Base-by-base conservation (phyloP, 2,888 invertebrate species). In the Drosophila kokeensis region DNA sequence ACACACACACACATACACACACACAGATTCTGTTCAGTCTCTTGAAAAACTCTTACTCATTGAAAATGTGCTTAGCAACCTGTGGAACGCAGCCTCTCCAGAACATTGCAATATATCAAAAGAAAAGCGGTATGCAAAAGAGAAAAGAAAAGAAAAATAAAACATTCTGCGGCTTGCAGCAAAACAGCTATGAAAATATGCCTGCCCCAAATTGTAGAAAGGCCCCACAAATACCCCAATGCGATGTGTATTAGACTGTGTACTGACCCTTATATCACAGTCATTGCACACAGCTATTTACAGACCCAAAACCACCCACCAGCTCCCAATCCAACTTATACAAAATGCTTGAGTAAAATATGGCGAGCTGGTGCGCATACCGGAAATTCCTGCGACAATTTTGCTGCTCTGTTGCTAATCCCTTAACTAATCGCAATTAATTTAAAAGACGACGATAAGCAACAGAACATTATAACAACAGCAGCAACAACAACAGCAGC, bases 381-480 rank as follows among this genome's bases (percentile, higher is more conserved):
- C 91, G 90, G 89, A 91, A 91, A 87, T 89, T 87, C 87, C 90
- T 79, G 82, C 90, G 88, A 91, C 87, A 88, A 83, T 82, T 86
- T 88, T 82, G 88, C 75, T 86, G 79, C 83, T 81, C 81, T 61
- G 79, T 83, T 81, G 87, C 87, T 91, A 92, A 91, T 90, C 89
- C 87, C 85, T 83, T 90, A 82, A 90, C 89, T 90, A 91, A 90
- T 86, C 80, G 87, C 92, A 91, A 91, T 91, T 91, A 91, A 91
- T 91, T 91, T 90, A 90, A 91, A 88, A 69, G 84, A 87, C 87
- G 88, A 89, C 85, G 87, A 89, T 85, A 87, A 87, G 84, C 87
- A 88, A 81, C 84, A 83, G 72, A 82, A 73, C 81, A 81, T 69
- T 64, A 65, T 49, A 65, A 50, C 65, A 67, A 50, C 36, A 69